Percentiles rank a stretch among this genome's conserved stretches.
Conservation (phyloP, 2,113 vertebrate species). For the Mesitornis unicolor region DNA sequence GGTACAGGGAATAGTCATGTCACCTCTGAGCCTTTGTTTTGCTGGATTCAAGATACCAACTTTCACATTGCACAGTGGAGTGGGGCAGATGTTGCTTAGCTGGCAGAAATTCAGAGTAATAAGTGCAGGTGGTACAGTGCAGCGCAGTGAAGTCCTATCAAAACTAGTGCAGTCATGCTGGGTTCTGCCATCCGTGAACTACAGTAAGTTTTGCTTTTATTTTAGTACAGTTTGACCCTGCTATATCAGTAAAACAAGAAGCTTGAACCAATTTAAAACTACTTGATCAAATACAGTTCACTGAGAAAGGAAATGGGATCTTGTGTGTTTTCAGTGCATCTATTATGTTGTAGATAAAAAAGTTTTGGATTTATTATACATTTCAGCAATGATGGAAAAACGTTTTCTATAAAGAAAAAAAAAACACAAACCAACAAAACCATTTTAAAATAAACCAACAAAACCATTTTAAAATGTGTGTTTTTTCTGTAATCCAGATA, state of each 20-base stretch:
- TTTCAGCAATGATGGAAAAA: not conserved
- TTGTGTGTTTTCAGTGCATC: not conserved
- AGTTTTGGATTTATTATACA: not conserved
- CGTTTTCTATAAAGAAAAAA: too few relatives aligned
- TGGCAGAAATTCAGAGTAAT: not conserved
- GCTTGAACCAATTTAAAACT: not conserved
- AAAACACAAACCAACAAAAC: too few relatives aligned
- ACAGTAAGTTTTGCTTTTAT: not conserved
- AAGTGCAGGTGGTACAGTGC: not conserved
- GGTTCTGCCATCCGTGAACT: not conserved
- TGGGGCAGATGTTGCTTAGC: not conserved
- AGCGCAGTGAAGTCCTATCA: not conserved
- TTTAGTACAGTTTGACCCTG: not conserved
- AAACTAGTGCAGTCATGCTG: not conserved
- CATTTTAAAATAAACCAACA: too few relatives aligned
- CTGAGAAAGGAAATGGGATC: not conserved
- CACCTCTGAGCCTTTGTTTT: not conserved
- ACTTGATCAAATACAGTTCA: not conserved
- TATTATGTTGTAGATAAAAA: not conserved
- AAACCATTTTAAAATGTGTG: not conserved
- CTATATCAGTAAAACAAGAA: not conserved
- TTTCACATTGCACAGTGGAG: not conserved
- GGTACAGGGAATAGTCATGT: not conserved
- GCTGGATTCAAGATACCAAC: not conserved
- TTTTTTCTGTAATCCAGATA: conserved; percentile 75